phyloP scores from a whole-genome alignment of 2,888 invertebrate genomes.

The Actias luna region DNA sequence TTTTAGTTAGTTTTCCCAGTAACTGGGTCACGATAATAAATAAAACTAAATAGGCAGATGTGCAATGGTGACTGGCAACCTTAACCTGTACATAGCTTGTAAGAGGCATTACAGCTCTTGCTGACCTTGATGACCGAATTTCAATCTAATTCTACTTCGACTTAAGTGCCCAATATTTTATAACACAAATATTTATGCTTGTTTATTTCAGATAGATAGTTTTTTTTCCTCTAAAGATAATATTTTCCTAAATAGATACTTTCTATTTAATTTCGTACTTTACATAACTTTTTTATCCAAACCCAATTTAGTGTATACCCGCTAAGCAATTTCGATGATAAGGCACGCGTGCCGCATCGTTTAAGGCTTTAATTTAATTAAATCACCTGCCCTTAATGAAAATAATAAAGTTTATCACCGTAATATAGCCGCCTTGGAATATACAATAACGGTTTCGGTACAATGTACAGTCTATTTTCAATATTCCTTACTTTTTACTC shows the following conservation, averaged over 20 bases:
- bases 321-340: conserved; percentile 44
- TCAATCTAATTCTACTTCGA: no score
- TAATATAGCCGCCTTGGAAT: conserved; percentile 30
- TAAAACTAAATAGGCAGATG: no score
- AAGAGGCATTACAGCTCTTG: no score
- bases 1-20: no score
- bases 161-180: no score
- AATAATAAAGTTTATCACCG: conserved; percentile 51
- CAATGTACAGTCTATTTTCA: conserved; percentile 11
- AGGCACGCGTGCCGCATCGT: conserved; percentile 50
- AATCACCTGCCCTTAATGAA: conserved; percentile 52
- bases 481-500: neutral
- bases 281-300: neutral
- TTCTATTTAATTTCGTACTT: neutral
- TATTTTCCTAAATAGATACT: neutral
- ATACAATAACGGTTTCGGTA: conserved; percentile 35
- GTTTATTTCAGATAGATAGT: neutral
- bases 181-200: no score
- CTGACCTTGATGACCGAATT: no score
- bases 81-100: no score
- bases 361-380: conserved; percentile 44
- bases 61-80: no score
- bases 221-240: neutral
- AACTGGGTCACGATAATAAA: no score
- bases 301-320: conserved; percentile 19